phyloP scores from a whole-genome alignment of 2,888 invertebrate genomes.

The Barypeithes pellucidus region DNA sequence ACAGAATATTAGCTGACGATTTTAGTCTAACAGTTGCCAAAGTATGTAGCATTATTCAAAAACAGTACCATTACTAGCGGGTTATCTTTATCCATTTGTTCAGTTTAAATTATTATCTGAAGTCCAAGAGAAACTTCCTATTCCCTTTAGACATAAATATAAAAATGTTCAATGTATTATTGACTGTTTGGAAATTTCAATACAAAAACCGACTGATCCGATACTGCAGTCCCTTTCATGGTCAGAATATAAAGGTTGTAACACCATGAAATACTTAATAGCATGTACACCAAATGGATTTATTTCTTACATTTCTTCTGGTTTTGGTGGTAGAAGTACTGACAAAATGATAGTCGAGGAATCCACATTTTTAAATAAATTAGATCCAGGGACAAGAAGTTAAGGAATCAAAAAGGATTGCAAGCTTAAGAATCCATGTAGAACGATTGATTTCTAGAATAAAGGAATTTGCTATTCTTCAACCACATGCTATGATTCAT shows the following conservation, averaged over 20 bases:
- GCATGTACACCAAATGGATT: constrained; percentile 58
- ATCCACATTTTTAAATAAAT: constrained; percentile 56
- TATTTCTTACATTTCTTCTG: constrained; percentile 57
- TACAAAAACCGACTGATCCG: too few species aligned
- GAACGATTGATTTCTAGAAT: constrained; percentile 61
- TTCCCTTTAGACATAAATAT: too few species aligned
- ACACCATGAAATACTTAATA: constrained; percentile 62
- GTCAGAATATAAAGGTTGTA: constrained; percentile 61
- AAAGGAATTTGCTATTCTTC: constrained; percentile 57
- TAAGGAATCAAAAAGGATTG: constrained; percentile 46
- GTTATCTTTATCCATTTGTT: too few species aligned
- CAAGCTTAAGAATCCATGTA: constrained; percentile 61
- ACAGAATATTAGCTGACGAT: too few species aligned
- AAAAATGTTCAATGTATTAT: too few species aligned
- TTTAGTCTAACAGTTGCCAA: too few species aligned
- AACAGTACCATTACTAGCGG: too few species aligned
- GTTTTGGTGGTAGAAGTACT: constrained; percentile 28
- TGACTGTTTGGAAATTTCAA: too few species aligned
- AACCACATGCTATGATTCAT: constrained; percentile 57
- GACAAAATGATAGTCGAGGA: constrained; percentile 56
- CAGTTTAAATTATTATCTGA: too few species aligned
- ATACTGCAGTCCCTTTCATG: constrained; percentile 59
- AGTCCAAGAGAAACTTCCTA: too few species aligned
- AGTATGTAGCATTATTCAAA: too few species aligned
- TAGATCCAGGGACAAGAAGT: background rate